phyloP scores from a whole-genome alignment of 2,888 invertebrate genomes.

The Druceiella hillmani region DNA sequence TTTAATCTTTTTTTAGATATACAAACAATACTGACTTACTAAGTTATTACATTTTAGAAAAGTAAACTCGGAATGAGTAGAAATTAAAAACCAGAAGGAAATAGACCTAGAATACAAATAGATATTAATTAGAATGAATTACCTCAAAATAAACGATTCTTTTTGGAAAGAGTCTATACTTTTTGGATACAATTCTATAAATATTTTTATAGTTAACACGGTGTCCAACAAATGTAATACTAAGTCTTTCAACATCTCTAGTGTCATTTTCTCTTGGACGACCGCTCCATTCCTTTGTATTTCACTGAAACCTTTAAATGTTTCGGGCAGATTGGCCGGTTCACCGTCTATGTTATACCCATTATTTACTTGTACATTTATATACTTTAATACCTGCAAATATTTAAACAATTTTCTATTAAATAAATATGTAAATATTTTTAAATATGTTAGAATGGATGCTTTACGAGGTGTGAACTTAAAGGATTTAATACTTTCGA shows the following conservation, averaged over 20 bases:
- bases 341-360: slow-evolving; percentile 37
- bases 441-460: too few relatives aligned
- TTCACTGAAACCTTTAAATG: slow-evolving; percentile 43
- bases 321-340: slow-evolving; percentile 44
- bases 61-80: too few relatives aligned
- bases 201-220: slow-evolving; percentile 60
- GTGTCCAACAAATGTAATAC: slow-evolving; percentile 65
- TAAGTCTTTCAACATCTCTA: slow-evolving; percentile 56
- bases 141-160: slow-evolving; percentile 55
- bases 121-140: slow-evolving; percentile 23
- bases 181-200: slow-evolving; percentile 61
- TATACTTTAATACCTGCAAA: slow-evolving; percentile 45
- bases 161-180: slow-evolving; percentile 49
- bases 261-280: slow-evolving; percentile 36
- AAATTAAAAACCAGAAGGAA: too few relatives aligned
- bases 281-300: slow-evolving; percentile 34
- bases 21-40: too few relatives aligned
- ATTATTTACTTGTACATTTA: slow-evolving; percentile 48
- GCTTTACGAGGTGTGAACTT: too few relatives aligned
- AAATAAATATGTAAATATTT: too few relatives aligned
- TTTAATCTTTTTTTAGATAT: too few relatives aligned
- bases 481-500: too few relatives aligned
- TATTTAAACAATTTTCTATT: not conserved
- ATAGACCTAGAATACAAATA: too few relatives aligned
- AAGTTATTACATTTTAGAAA: too few relatives aligned